A percentile compares a stretch with the other conserved stretches of the same genome.
Conservation (phyloP, 1,140 invertebrate species). For the Wasmannia auropunctata region DNA sequence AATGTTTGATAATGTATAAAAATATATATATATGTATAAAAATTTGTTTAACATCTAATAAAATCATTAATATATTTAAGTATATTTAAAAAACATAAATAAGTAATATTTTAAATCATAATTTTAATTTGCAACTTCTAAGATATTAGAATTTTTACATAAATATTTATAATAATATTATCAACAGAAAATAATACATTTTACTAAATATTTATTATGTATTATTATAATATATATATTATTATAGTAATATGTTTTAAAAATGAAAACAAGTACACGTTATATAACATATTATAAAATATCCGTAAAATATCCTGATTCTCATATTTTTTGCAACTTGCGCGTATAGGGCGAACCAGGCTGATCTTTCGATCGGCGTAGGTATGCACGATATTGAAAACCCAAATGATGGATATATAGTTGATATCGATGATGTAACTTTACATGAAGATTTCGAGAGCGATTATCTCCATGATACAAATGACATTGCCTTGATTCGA, state of each 20-base stretch:
- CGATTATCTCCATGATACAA: conserved; percentile 84
- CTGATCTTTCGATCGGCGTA: conserved; percentile 82
- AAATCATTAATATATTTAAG: background rate
- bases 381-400: conserved; percentile 84
- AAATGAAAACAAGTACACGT: background rate
- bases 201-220: background rate
- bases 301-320: conserved; percentile 7
- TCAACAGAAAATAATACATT: background rate
- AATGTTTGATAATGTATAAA: background rate
- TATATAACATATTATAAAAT: background rate
- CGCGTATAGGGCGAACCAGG: conserved; percentile 82
- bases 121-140: background rate
- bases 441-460: conserved; percentile 84
- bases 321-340: conserved; percentile 13
- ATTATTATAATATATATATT: background rate
- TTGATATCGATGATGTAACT: conserved; percentile 77
- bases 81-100: background rate
- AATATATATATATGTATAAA: background rate
- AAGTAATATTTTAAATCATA: background rate
- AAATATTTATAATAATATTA: background rate
- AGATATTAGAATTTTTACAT: background rate
- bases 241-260: background rate
- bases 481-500: conserved; percentile 87
- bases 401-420: conserved; percentile 74
- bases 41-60: background rate